These are phyloP conservation scores for Wiebesia pumilae DNA, from an alignment of 1,140 invertebrate species.

Conservation along the genomic window DNA sequence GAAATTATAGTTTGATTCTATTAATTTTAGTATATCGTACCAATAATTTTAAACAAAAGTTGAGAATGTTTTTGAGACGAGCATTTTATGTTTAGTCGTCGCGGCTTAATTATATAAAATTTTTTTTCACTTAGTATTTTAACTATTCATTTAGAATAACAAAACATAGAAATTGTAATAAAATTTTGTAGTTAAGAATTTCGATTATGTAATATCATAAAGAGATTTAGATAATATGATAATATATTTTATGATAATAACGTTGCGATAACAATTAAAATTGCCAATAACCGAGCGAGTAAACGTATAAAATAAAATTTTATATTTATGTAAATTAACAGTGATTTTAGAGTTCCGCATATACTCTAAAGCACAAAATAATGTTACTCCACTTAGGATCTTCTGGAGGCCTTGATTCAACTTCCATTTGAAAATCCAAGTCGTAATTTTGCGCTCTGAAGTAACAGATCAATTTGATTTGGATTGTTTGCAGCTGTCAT, in stretches of 20 bases:
- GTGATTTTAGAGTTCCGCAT: too few species aligned
- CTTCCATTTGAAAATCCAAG: too few species aligned
- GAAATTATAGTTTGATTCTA: background rate
- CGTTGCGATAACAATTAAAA: background rate
- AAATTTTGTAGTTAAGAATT: background rate
- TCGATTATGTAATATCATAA: background rate
- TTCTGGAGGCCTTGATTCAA: too few species aligned
- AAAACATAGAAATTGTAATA: background rate
- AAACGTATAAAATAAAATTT: too few species aligned
- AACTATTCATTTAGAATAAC: background rate
- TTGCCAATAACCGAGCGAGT: too few species aligned
- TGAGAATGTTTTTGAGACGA: background rate
- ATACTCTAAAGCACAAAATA: too few species aligned
- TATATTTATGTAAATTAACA: too few species aligned
- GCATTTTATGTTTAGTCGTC: background rate
- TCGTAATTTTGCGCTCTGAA: too few species aligned
- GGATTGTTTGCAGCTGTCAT: background rate
- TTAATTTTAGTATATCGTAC: background rate
- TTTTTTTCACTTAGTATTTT: background rate
- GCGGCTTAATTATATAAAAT: background rate
- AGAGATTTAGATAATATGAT: background rate
- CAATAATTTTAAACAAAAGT: too few species aligned
- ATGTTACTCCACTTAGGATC: too few species aligned
- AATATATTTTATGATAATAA: background rate
- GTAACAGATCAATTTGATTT: background rate